Evolutionary conservation across 2,113 vertebrate species (phyloP).

Genomic region (Marcusenius ussheri): DNA sequence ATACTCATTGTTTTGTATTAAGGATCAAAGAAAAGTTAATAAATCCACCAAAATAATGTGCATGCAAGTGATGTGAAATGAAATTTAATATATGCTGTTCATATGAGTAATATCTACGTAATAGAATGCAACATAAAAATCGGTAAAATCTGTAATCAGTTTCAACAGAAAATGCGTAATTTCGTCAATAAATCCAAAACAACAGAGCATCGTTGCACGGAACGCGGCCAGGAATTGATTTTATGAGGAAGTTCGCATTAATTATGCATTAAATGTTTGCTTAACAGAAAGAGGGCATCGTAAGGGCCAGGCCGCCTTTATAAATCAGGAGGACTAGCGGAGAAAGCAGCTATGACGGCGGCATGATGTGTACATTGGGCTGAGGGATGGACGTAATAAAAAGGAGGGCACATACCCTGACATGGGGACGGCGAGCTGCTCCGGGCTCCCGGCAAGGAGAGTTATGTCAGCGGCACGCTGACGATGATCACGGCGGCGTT

Average conservation of each 20-base stretch:
- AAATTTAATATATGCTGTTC: not conserved
- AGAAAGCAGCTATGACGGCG: not conserved
- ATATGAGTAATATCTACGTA: not conserved
- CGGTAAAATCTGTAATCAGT: not conserved
- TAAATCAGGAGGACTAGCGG: not conserved
- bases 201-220: not conserved
- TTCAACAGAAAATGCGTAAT: not conserved
- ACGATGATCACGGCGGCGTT: not conserved
- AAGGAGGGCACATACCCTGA: not conserved
- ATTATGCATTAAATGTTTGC: not conserved
- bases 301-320: not conserved
- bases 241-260: not conserved
- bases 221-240: not conserved
- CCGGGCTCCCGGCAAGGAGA: not conserved
- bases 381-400: not conserved
- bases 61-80: not conserved
- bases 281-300: not conserved
- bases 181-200: not conserved
- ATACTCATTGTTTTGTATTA: not conserved
- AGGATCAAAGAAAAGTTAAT: not conserved
- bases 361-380: slow-evolving; percentile 7
- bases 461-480: not conserved
- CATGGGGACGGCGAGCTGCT: not conserved
- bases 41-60: not conserved
- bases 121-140: not conserved